Base-by-base conservation (phyloP, 2,113 vertebrate genomes). In the Sylvilagus bachmani region DNA sequence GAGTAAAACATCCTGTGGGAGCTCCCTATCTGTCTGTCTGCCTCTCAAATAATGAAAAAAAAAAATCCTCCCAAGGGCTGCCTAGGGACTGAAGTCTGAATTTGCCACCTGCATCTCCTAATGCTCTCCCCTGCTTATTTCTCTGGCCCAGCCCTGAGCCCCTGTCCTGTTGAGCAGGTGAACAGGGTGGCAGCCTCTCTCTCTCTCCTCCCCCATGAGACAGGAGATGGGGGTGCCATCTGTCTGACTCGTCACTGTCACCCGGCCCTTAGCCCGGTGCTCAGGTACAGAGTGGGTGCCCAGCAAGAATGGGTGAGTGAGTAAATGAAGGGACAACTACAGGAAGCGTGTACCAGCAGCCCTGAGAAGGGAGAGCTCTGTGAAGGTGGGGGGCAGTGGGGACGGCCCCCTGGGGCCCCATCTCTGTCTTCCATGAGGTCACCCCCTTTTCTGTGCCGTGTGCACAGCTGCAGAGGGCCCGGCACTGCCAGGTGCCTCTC, bases 381-480 rank as follows among this genome's bases (percentile, higher is more conserved):
- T 44, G 73, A 62, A 71, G 53, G 66, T 7, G 21, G 49, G 24
- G 84, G 92, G 55, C 53, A 62, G 51, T n/a, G 94, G 90, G 51
- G 71, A 87, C 51, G 75, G 25, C 29, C 62, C 31, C 29, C 21
- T 16, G 31, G 36, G 13, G 14, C 21, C 21, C 53, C 51, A n/a
- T 22, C 12, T 25, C 21, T 11, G 13, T 61, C 44, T 22, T 49
- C 58, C 12, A 12, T 51, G 4, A 44, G 10, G 10, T 33, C 36
- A 49, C 17, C 13, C 5, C 17, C 9, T 67, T 2, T n/a, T 70
- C 36, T 19, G 22, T n/a, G 11, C 80, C 0, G 0, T 5, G 22
- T 29, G 27, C 10, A 44, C 31, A 71, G 17, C 19, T 5, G 12
- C 21, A 53, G 53, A 17, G 22, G 49, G 6, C 11, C 55, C 27